A percentile compares a stretch with the other conserved stretches of the same genome.
Conservation (phyloP, 2,113 vertebrate genomes). For the Hypomesus transpacificus region DNA sequence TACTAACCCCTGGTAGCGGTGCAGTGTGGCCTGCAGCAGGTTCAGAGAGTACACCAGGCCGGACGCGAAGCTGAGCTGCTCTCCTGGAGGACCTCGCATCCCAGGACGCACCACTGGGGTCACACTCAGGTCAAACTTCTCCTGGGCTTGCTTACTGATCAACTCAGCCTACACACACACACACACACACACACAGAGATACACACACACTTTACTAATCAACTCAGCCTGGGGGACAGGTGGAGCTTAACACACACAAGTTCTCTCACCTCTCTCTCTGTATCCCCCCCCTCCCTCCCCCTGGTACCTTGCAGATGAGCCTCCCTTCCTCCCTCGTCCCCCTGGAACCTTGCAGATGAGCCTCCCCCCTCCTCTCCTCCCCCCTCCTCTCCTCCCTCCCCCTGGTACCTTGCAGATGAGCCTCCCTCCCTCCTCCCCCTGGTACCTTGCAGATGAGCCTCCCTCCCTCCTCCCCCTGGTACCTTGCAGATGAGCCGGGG, state of each 20-base stretch:
- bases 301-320: too few relatives aligned
- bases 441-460: too few relatives aligned
- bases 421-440: too few relatives aligned
- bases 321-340: too few relatives aligned
- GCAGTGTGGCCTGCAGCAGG: slow-evolving; percentile 89
- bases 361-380: too few relatives aligned
- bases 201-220: not conserved
- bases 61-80: slow-evolving; percentile 92
- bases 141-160: slow-evolving; percentile 94
- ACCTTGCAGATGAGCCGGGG: slow-evolving; percentile 97
- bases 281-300: too few relatives aligned
- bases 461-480: too few relatives aligned
- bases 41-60: slow-evolving; percentile 91
- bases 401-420: too few relatives aligned
- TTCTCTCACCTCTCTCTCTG: not conserved
- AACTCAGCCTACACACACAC: slow-evolving; percentile 81
- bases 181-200: not conserved
- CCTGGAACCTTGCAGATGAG: too few relatives aligned
- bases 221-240: too few relatives aligned
- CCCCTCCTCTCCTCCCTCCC: too few relatives aligned
- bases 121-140: slow-evolving; percentile 92
- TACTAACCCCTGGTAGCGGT: slow-evolving; percentile 38
- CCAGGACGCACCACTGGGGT: slow-evolving; percentile 71
- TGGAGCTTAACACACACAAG: too few relatives aligned
- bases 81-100: slow-evolving; percentile 80